A percentile compares a stretch with the other conserved stretches of the same genome.
These are phyloP conservation scores for Philhelius pedissequus DNA, from an alignment of 2,888 invertebrate genomes.

Conservation along the genomic window DNA sequence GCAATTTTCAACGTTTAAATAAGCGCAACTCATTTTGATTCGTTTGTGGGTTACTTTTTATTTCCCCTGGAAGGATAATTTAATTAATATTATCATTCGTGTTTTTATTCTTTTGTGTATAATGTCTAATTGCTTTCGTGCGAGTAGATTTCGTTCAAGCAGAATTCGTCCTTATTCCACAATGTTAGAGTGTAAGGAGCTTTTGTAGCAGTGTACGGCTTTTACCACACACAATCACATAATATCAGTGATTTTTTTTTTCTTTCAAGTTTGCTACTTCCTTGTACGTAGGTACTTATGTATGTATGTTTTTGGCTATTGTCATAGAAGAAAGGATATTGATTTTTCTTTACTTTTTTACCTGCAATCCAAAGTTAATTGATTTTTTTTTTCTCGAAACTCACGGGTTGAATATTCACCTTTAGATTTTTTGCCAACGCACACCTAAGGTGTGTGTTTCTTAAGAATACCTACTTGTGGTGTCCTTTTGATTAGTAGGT, in stretches of 20 bases:
- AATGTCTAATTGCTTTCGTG: neutral
- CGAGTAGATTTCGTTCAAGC: neutral
- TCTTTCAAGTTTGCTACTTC: constrained; percentile 31
- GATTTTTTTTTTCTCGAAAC: constrained; percentile 43
- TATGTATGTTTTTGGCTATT: constrained; percentile 19
- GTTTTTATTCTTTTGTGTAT: neutral
- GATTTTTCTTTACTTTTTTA: constrained; percentile 54
- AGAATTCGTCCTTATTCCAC: constrained; percentile 1
- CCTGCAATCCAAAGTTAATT: constrained; percentile 41
- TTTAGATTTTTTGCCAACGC: no score
- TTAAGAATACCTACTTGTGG: neutral
- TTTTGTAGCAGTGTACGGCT: constrained; percentile 33
- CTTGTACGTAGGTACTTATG: neutral
- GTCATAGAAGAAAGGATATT: constrained; percentile 59
- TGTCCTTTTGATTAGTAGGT: constrained; percentile 39
- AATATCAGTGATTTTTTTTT: neutral
- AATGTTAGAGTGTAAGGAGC: constrained; percentile 22
- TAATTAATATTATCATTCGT: neutral
- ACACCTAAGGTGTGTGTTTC: neutral
- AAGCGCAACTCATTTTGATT: constrained; percentile 22
- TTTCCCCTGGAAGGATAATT: neutral
- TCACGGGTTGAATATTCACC: neutral
- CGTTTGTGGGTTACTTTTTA: neutral
- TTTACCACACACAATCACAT: neutral
- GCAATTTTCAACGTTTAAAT: constrained; percentile 22